A percentile compares a stretch with the other conserved stretches of the same genome.
Evolutionary conservation across 2,888 invertebrate genomes (phyloP).

Genomic region (Tuberolachnus salignus): DNA sequence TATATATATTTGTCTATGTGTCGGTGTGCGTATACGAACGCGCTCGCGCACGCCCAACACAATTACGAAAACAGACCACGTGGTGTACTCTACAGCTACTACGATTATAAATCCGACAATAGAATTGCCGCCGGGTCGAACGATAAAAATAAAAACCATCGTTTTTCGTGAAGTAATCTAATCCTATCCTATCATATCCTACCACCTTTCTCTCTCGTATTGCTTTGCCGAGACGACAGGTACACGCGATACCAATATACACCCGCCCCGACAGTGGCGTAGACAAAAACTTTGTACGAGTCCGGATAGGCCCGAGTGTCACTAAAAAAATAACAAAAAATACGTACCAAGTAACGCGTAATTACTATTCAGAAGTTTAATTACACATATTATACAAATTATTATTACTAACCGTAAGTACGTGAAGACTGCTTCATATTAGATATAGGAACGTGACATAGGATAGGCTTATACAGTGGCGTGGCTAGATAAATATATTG

Average conservation of each 20-base stretch:
- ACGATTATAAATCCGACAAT: constrained; percentile 35
- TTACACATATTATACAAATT: too few relatives aligned
- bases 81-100: constrained; percentile 29
- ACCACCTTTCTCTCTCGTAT: background rate
- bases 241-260: background rate
- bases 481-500: too few relatives aligned
- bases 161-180: background rate
- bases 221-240: background rate
- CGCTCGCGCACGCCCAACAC: background rate
- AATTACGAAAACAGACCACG: constrained; percentile 53
- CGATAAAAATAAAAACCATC: constrained; percentile 39
- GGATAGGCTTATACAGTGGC: too few relatives aligned
- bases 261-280: too few relatives aligned
- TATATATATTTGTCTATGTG: background rate
- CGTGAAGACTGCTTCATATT: too few relatives aligned
- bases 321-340: too few relatives aligned
- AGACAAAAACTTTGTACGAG: too few relatives aligned
- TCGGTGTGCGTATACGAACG: background rate
- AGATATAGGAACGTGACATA: too few relatives aligned
- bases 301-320: too few relatives aligned
- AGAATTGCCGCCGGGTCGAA: background rate
- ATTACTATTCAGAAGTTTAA: too few relatives aligned
- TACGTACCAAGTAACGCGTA: too few relatives aligned
- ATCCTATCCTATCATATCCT: background rate
- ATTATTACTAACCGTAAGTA: too few relatives aligned